Conservation (phyloP, 2,113 vertebrate species). For the Colius striatus region DNA sequence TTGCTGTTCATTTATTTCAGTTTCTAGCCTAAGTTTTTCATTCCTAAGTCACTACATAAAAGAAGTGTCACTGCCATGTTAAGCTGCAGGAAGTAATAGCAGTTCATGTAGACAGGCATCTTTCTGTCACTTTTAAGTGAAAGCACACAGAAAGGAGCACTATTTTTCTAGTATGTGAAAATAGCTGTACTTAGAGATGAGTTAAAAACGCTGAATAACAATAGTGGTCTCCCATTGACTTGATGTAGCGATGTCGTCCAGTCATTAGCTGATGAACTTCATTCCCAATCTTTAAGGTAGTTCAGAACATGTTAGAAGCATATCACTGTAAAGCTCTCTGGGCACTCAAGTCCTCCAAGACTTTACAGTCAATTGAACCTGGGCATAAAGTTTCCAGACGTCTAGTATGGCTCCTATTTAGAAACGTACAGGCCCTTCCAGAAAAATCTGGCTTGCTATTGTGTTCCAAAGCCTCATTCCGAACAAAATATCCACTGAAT, state of each 20-base stretch:
- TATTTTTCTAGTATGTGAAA: neutral
- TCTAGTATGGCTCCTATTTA: neutral
- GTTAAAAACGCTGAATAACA: neutral
- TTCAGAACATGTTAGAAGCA: neutral
- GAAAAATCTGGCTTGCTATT: neutral
- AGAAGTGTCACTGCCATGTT: neutral
- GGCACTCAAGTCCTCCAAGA: neutral
- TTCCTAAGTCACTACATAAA: neutral
- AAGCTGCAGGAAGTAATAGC: neutral
- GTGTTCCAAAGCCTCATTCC: neutral
- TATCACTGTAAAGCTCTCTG: neutral
- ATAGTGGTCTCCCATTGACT: neutral
- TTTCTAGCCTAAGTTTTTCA: neutral
- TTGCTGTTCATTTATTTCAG: neutral
- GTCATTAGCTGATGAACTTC: neutral
- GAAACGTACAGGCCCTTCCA: neutral
- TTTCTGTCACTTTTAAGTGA: neutral
- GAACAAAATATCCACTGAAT: neutral
- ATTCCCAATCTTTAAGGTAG: neutral
- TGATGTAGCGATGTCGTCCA: rapidly evolving
- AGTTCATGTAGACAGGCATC: neutral
- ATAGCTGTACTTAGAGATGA: neutral
- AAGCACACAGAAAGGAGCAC: neutral
- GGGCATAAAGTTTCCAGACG: neutral
- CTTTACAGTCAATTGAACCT: neutral